Evolutionary conservation across 2,888 invertebrate species (phyloP), one percentile per base, ranked within the genome.

Genomic region (Nezara viridula): DNA sequence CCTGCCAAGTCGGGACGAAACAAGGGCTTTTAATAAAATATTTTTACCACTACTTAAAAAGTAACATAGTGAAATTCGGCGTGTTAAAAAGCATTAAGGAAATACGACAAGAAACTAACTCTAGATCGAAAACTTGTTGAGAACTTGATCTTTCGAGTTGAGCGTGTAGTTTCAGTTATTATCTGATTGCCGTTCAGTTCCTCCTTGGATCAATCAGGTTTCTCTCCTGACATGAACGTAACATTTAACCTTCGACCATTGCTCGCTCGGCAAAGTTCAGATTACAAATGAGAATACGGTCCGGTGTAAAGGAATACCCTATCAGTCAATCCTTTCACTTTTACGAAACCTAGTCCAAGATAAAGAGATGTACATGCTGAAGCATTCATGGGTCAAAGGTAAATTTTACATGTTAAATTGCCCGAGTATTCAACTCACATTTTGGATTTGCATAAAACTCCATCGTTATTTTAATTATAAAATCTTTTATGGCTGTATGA

Each of bases 261-360:
- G 37, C 10, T n/a, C 10, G 10, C 37, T 19, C 21, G 66, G 10
- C 27, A 73, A 37, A 73, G 66, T 37, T 73, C 66, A 73, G 66
- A 12, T 37, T 73, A 2, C 66, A 37, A 73, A 37, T 37, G 66
- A 73, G 37, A 60, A 60, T 27, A 60, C n/a, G 60, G 2, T 37
- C 32, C 21, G 12, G 19, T 7, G 32, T 21, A 7, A 37, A 37
- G 19, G 6, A 73, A 19, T 73, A 73, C 7, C 37, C 66, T 73
- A 7, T 73, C 66, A 73, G 66, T 73, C 37, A 73, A 37, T 9
- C 66, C 66, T 73, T 73, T 73, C 66, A 73, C 66, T 37, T 73
- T 73, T 37, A 27, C 27, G 60, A 73, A 37, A 73, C 32, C 32
- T 2, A 5, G 16, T 73, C 21, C 27, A 27, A 32, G 60, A 7